phyloP scores from a whole-genome alignment of 2,113 vertebrate genomes.

The Leucosticte australis region DNA sequence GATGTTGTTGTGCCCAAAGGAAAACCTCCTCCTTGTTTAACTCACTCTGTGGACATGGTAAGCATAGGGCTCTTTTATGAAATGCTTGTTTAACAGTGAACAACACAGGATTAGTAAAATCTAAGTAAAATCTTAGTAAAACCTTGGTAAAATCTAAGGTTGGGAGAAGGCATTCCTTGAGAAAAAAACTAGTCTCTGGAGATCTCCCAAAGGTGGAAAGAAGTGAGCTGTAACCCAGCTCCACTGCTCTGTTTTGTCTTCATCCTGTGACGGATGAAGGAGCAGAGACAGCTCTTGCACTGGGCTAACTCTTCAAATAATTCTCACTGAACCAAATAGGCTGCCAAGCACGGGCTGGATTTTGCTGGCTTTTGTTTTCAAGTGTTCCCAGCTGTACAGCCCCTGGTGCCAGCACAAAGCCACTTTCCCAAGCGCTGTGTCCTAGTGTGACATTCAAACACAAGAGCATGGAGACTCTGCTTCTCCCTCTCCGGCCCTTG shows the following conservation, averaged over 20 bases:
- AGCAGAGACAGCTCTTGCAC: background rate
- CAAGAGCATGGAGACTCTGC: fast-evolving
- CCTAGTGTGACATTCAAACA: background rate
- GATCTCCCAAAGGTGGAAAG: background rate
- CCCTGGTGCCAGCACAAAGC: conserved; percentile 12
- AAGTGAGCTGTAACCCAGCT: background rate
- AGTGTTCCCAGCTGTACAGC: background rate
- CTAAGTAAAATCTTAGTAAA: background rate
- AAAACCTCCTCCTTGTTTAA: background rate
- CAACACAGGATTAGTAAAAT: background rate
- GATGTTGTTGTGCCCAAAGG: fast-evolving
- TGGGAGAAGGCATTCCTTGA: background rate
- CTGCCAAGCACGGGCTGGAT: background rate
- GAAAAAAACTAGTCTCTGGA: fast-evolving
- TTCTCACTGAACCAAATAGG: background rate
- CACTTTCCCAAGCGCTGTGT: background rate
- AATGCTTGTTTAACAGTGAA: background rate
- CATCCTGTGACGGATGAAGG: fast-evolving
- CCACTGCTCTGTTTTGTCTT: background rate
- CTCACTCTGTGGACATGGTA: fast-evolving
- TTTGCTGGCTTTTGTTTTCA: background rate
- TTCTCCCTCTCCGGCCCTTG: background rate
- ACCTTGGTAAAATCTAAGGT: background rate
- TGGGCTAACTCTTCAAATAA: background rate
- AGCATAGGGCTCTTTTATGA: background rate